Percentiles rank a stretch among this genome's conserved stretches.
These are phyloP conservation scores for Hypotaenidia philippensis DNA, from an alignment of 2,797 vertebrate genomes.

Conservation along the genomic window DNA sequence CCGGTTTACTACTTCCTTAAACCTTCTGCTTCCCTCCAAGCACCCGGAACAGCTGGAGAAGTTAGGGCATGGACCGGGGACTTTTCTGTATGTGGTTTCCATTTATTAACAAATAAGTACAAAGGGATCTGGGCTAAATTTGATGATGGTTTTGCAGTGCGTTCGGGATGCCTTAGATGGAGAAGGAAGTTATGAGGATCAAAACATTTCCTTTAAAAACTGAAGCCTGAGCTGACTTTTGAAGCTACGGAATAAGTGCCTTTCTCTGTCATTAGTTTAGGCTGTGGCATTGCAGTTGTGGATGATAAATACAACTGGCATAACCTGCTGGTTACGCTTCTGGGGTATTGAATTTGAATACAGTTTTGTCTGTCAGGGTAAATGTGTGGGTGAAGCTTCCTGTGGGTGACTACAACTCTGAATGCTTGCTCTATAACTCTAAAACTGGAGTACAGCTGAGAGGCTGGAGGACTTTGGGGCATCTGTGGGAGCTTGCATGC, in stretches of 20 bases:
- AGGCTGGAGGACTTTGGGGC: constrained; percentile 6
- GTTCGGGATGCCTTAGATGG: background rate
- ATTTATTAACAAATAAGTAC: background rate
- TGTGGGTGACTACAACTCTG: background rate
- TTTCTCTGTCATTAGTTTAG: background rate
- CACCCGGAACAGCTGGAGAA: fast-evolving
- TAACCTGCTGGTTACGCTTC: constrained; percentile 45
- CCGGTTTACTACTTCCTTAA: background rate
- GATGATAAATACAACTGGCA: constrained; percentile 25
- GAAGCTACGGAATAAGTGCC: background rate
- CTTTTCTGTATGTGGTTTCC: background rate
- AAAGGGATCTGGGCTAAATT: background rate
- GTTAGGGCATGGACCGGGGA: background rate
- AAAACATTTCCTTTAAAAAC: background rate
- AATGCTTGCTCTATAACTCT: background rate
- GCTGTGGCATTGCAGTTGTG: background rate
- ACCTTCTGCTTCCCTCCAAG: background rate
- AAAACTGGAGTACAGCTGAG: constrained; percentile 38
- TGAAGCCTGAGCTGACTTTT: background rate
- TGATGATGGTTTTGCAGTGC: background rate
- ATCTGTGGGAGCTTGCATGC: background rate
- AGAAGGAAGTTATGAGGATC: background rate
- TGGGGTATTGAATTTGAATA: constrained; percentile 17
- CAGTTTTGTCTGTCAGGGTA: background rate
- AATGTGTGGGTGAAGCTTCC: constrained; percentile 24